Percentiles rank a stretch among this genome's conserved stretches.
phyloP scores from a whole-genome alignment of 1,140 invertebrate genomes.

The Coenobita brevimanus region DNA sequence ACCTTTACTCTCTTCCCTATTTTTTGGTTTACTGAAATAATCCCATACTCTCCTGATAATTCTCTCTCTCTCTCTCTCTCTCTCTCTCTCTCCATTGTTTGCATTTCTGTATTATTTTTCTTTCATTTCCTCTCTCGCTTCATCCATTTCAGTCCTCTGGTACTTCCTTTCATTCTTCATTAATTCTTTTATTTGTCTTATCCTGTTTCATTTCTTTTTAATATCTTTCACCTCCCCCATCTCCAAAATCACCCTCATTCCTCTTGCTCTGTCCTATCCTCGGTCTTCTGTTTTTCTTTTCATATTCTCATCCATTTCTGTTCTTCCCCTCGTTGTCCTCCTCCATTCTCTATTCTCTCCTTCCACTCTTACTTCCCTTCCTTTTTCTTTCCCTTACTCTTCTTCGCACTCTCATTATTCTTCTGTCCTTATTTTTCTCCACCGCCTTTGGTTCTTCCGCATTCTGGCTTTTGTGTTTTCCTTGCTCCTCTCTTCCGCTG shows the following conservation, averaged over 20 bases:
- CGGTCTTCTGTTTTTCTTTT: background rate
- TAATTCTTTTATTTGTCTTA: background rate
- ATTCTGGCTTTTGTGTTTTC: background rate
- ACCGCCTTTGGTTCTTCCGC: background rate
- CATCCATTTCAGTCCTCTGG: background rate
- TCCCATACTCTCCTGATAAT: too few species aligned
- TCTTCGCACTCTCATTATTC: background rate
- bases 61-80: background rate
- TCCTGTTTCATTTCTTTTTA: background rate
- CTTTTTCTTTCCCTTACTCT: background rate
- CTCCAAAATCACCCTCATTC: background rate
- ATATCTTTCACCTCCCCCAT: background rate
- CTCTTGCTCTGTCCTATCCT: background rate
- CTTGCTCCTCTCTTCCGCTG: background rate
- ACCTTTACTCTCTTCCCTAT: too few species aligned
- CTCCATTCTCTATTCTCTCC: background rate
- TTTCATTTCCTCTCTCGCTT: background rate
- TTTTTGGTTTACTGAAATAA: too few species aligned
- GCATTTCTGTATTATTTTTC: background rate
- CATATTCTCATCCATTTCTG: background rate
- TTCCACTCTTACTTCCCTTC: background rate
- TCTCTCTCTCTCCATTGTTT: background rate
- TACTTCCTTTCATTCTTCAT: background rate
- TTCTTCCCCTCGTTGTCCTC: background rate
- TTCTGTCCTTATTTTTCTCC: background rate